Base-by-base conservation (phyloP, 2,797 vertebrate species). In the Enteromius radiatus region DNA sequence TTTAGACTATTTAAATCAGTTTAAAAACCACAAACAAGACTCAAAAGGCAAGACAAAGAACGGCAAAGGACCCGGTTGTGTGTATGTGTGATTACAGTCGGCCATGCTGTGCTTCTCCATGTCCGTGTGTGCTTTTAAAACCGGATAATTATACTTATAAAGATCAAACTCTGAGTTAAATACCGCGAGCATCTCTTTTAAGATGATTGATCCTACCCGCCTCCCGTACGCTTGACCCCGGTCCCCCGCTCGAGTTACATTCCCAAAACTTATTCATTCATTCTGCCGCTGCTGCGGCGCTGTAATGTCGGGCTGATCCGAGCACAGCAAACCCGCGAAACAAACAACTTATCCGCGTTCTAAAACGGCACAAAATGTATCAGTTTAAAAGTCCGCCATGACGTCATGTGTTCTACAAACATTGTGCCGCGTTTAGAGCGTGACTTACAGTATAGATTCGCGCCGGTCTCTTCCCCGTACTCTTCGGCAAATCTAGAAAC, bases 261-360 rank as follows among this genome's bases (percentile, higher is more conserved):
- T 89, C 61, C 76, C 70, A 69, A 85, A 89, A 92, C 92, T 90
- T 87, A 85, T 93, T 93, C 94, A 95, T 95, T 95, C 94, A 95
- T 96, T 94, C 88, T 88, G 91, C 91, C 90, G 84, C 92, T 84
- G 88, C 88, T 83, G 88, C 74, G 14, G 38, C 64, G 3, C 84
- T 84, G 85, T 88, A 88, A 92, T 91, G 91, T 93, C 92, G 91
- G 89, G 87, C 84, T 33, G 68, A 59, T 10, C 33, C 4, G 23
- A 15, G 41, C 31, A 21, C 86, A 17, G 4, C 63, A 61, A 61
- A 86, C 86, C 84, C 85, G 80, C 54, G 75, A 80, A 78, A 23
- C 64, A 86, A 65, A 76, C 47, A 68, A 10, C 19, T 0, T 0
- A 10, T 0, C 15, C 73, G 87, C 49, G 14, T 76, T 23, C 31